These are phyloP conservation scores for Drosophila emarginata DNA, from an alignment of 2,888 invertebrate species.

Conservation along the genomic window DNA sequence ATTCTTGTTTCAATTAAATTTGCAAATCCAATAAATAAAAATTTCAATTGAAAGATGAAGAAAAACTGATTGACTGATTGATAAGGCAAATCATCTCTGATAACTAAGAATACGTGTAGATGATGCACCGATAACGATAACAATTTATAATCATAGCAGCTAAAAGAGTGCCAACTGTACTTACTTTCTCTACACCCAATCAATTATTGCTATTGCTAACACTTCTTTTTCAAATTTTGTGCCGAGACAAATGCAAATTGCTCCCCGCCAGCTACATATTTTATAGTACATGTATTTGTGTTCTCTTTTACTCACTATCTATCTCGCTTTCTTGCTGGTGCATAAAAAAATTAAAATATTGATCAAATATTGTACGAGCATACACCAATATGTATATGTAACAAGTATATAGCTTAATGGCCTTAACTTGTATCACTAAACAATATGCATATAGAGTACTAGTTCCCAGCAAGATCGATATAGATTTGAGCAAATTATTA, in stretches of 20 bases:
- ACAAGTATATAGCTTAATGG: background rate
- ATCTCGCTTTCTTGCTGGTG: background rate
- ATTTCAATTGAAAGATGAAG: background rate
- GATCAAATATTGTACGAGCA: background rate
- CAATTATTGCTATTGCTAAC: conserved; percentile 1
- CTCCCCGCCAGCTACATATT: background rate
- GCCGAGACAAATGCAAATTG: conserved; percentile 1
- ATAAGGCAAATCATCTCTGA: background rate
- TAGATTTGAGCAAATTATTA: no score
- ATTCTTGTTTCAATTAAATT: background rate
- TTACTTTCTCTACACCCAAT: background rate
- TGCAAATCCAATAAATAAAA: background rate
- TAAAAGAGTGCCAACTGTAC: background rate
- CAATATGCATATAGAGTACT: background rate
- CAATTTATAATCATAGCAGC: background rate
- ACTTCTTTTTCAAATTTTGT: background rate
- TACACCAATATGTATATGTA: background rate
- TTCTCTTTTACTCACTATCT: background rate
- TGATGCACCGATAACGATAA: no score
- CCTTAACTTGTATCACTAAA: background rate
- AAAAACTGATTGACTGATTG: background rate
- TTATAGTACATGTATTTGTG: background rate
- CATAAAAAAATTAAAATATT: background rate
- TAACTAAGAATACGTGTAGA: no score
- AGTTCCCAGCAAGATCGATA: background rate